Conservation (phyloP, 2,888 invertebrate species). For the Eristalinus sepulchralis region DNA sequence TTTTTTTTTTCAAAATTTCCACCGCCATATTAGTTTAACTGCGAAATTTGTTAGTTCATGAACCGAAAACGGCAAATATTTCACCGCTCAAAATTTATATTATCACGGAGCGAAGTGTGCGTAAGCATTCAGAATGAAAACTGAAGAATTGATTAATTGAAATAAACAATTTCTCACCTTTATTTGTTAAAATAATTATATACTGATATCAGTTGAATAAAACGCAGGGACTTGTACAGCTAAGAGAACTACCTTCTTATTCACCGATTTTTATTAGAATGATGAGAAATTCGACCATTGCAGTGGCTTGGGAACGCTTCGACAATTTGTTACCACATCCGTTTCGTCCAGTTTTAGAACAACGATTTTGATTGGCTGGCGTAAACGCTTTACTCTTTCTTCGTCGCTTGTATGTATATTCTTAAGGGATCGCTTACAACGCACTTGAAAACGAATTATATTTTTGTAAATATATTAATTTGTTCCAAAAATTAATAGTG, state of each 20-base stretch:
- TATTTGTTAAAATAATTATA: neutral
- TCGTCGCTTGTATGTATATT: neutral
- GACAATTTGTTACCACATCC: conserved; percentile 47
- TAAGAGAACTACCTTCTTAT: conserved; percentile 28
- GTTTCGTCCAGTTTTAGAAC: conserved; percentile 44
- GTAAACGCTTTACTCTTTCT: conserved; percentile 26
- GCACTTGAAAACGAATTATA: too few relatives aligned
- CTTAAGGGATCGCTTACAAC: conserved; percentile 21
- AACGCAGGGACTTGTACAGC: neutral
- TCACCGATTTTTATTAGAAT: conserved; percentile 53
- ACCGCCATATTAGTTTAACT: conserved; percentile 52
- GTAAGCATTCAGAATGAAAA: neutral
- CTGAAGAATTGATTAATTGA: neutral
- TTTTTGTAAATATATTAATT: too few relatives aligned
- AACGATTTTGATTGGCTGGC: conserved; percentile 54
- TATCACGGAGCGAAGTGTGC: neutral
- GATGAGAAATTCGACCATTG: conserved; percentile 65
- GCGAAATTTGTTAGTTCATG: neutral
- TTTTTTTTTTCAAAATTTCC: conserved; percentile 58
- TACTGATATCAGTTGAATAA: neutral
- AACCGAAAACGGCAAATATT: too few relatives aligned
- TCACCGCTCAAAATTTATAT: neutral
- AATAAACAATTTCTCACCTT: conserved; percentile 40
- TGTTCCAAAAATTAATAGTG: too few relatives aligned
- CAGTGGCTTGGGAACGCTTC: conserved; percentile 59